Base-by-base conservation (phyloP, 2,797 vertebrate genomes). In the Prunella strophiata region DNA sequence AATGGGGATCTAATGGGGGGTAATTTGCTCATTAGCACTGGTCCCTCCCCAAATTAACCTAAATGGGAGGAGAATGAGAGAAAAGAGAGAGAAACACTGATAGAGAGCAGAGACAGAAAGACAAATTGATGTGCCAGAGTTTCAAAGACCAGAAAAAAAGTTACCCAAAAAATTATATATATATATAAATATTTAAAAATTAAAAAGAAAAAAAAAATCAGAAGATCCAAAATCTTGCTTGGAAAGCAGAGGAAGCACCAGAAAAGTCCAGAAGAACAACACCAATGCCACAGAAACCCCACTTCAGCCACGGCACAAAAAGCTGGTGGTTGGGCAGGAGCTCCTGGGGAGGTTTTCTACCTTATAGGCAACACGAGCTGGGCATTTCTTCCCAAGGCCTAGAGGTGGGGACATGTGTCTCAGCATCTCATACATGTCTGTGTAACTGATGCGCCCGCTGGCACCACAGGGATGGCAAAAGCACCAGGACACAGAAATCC, bases 371-470 rank as follows among this genome's bases (percentile, higher is more conserved):
- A 99, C 98, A 96, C 99, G 98, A 97, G 99, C 99, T 43, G 99
- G 99, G 98, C 99, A 99, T 98, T 99, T 99, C 99, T 99, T 99
- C 98, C 99, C 99, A 98, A 99, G 99, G 98, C 99, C 99, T 98
- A 99, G 99, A 97, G 99, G 99, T 97, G 99, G 99, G 98, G 98
- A 99, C 99, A 99, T 99, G 98, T 99, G 99, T 98, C 99, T 99
- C 98, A 99, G 99, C 99, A 99, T 99, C 99, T 99, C 99, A 98
- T 99, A 99, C 99, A 99, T 99, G 98, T 99, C 99, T 98, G 98
- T 99, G 99, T 99, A 99, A 98, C 99, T 99, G 99, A 99, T 99
- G 98, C 99, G 99, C 98, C 99, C 99, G 98, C 99, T 99, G 96
- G 97, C 80, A 95, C 66, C 97, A 84, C 29, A 89, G 95, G 89